Evolutionary conservation across 2,797 vertebrate species (phyloP), one percentile per base, ranked within the genome.

Genomic region (Anabas testudineus): DNA sequence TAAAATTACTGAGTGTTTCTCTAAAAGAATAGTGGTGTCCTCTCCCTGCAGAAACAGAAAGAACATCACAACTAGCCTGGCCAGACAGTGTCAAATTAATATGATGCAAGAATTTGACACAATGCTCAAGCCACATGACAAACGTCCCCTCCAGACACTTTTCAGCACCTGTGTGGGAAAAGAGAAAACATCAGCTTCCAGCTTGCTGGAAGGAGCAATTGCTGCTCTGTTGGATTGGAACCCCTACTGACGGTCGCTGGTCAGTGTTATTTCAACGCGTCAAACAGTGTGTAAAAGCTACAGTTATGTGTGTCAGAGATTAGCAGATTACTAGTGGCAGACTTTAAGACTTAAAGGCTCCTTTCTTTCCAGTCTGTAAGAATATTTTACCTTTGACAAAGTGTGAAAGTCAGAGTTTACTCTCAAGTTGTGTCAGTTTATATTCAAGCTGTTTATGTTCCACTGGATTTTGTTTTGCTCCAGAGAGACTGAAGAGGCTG

Each of bases 101-200:
- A 80, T 90, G 90, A 92, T 91, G 90, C 92, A 93, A 91, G 82
- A 74, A 67, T 67, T 39, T 87, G 86, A 91, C 74, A 88, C 81
- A 86, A 66, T 22, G 19, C 65, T 70, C 63, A 47, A 45, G 34
- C 72, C 62, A 67, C 57, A 39, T 55, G 80, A 79, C 66, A 78
- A 67, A 86, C 72, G 85, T 80, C 85, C 75, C 72, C 48, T 56
- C 61, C 22, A 79, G 65, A 81, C 87, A 84, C 76, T 74, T 86
- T 69, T 80, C 74, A 66, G 61, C 82, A 81, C 70, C 76, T 87
- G 67, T 63, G 79, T 78, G 37, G 57, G 73, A 72, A 46, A 76
- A 71, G 69, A 13, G 10, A 62, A 80, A 76, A 66, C 79, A 83
- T 66, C 37, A 88, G 10, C n/a, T n/a, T n/a, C n/a, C 72, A 52